A percentile compares a stretch with the other conserved stretches of the same genome.
Conservation (phyloP, 2,888 invertebrate species). For the Automeris io region DNA sequence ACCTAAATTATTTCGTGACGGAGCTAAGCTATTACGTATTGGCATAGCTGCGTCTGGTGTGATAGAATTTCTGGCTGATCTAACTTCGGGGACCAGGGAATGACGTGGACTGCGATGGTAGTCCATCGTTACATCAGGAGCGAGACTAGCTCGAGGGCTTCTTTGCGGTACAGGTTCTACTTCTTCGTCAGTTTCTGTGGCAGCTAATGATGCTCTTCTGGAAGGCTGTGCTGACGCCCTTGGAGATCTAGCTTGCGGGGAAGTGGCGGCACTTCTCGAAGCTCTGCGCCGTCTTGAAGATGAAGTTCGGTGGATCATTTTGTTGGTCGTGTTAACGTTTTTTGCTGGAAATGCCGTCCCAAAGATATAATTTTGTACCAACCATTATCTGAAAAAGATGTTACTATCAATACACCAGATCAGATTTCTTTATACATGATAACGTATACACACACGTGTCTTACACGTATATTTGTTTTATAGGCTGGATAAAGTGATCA, state of each 20-base stretch:
- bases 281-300: slow-evolving; percentile 82
- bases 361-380: slow-evolving; percentile 8
- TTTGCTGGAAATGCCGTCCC: slow-evolving; percentile 3
- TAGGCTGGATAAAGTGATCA: too few species aligned
- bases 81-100: slow-evolving; percentile 72
- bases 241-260: slow-evolving; percentile 76
- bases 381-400: slow-evolving; percentile 27
- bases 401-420: too few species aligned
- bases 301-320: slow-evolving; percentile 80
- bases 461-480: too few species aligned
- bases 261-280: slow-evolving; percentile 80
- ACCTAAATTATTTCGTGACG: slow-evolving; percentile 78
- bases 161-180: slow-evolving; percentile 60
- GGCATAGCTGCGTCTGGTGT: slow-evolving; percentile 77
- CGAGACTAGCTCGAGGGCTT: slow-evolving; percentile 77
- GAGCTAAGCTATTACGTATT: slow-evolving; percentile 72
- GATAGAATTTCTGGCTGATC: slow-evolving; percentile 80
- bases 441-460: too few species aligned
- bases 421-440: too few species aligned
- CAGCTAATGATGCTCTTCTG: slow-evolving; percentile 77
- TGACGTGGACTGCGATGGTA: slow-evolving; percentile 76
- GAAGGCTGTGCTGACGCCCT: slow-evolving; percentile 65
- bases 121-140: slow-evolving; percentile 74
- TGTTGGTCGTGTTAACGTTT: slow-evolving; percentile 17
- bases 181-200: slow-evolving; percentile 79